Evolutionary conservation across 2,797 vertebrate species (phyloP).

Genomic region (Pseudomugil tenellus): DNA sequence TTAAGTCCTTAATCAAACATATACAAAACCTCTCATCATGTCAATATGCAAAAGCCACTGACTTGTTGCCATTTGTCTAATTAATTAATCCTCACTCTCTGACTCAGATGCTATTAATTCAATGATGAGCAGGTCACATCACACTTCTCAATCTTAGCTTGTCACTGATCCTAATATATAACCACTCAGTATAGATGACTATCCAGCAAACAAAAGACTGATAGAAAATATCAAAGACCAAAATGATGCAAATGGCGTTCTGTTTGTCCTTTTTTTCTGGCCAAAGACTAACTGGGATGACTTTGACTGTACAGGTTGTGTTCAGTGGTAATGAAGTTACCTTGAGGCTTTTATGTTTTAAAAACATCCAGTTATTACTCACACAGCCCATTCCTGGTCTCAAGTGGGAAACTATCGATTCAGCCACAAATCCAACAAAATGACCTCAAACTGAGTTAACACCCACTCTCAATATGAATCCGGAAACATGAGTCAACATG

Average conservation of each 20-base stretch:
- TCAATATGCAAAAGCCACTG: slow-evolving; percentile 82
- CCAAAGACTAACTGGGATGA: slow-evolving; percentile 6
- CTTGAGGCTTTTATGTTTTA: slow-evolving; percentile 34
- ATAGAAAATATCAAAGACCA: too few relatives aligned
- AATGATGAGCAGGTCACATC: slow-evolving; percentile 67
- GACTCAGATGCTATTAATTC: slow-evolving; percentile 74
- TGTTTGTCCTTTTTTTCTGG: neutral
- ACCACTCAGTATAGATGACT: slow-evolving; percentile 23
- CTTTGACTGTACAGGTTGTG: too few relatives aligned
- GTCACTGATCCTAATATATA: slow-evolving; percentile 62
- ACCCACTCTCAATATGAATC: slow-evolving; percentile 65
- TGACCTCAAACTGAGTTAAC: slow-evolving; percentile 63
- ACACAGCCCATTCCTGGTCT: slow-evolving; percentile 62
- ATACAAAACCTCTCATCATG: slow-evolving; percentile 78
- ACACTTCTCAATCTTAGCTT: slow-evolving; percentile 61
- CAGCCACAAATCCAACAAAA: slow-evolving; percentile 73
- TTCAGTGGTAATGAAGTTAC: slow-evolving; percentile 19
- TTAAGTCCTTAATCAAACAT: slow-evolving; percentile 80
- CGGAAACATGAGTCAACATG: slow-evolving; percentile 64
- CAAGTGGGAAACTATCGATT: slow-evolving; percentile 73
- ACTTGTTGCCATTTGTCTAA: slow-evolving; percentile 82
- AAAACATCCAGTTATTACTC: slow-evolving; percentile 59
- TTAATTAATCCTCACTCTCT: slow-evolving; percentile 80
- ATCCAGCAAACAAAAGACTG: neutral
- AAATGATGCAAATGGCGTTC: neutral